Evolutionary conservation across 2,888 invertebrate genomes (phyloP), one percentile per base, ranked within the genome.

Genomic region (Drosophila melanosoma): DNA sequence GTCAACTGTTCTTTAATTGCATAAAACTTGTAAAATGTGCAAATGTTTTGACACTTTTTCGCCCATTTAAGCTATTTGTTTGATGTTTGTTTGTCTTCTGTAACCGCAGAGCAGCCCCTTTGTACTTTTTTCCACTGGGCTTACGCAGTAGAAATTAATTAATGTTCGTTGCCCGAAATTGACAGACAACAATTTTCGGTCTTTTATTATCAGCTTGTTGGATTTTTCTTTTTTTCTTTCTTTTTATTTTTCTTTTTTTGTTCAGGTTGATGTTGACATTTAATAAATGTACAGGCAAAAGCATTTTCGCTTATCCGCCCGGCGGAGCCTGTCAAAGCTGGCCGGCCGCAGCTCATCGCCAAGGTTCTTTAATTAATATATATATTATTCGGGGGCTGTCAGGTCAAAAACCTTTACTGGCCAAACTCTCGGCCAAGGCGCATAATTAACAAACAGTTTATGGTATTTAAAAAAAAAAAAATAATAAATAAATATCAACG

Each of bases 321-420:
- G 52, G 38, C 56, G 61, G 40, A 36, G 59, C 73, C 74, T 75
- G 72, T 70, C 76, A 72, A 75, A 79, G 71, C 69, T 52, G 71
- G 36, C 42, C 68, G 63, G 52, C 52, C 58, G 62, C 26, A 70
- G 69, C 62, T 65, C 74, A 74, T 45, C 62, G 45, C 52, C 61
- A 70, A 82, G 80, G 69, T 23, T 45, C 88, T 87, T 86, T 86
- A 89, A 89, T 89, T 89, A 89, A 86, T 86, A 26, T 84, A n/a
- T 23, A 87, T 84, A 89, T 84, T 78, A 87, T 76, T 59, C 67
- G 63, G 69, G 59, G 51, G 61, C 76, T 66, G 63, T 56, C 54
- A 48, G 26, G 23, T 40, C 32, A 40, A 38, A 58, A 42, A 45
- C 69, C 54, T 70, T 82, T 67, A 63, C 68, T 56, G 74, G 58